Base-by-base conservation (phyloP, 2,797 vertebrate species). In the Pipistrellus kuhlii region DNA sequence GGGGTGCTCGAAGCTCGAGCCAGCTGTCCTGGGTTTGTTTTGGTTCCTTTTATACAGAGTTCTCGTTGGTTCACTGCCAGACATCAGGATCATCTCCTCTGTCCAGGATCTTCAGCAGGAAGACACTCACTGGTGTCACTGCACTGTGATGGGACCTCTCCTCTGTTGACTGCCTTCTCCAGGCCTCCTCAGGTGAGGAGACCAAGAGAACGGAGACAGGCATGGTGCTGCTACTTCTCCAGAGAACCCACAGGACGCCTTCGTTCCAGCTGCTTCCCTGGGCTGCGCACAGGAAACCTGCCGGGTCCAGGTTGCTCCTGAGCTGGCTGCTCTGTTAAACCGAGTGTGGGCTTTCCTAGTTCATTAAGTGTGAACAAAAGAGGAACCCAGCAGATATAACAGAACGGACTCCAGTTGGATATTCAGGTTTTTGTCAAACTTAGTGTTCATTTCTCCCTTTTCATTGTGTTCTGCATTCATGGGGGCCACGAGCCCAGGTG, bases 361-460 rank as follows among this genome's bases (percentile, higher is more conserved):
- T 95, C 57, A 0, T 11, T 91, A 68, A 81, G 64, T 73, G 48
- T 93, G 86, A 93, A 90, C 93, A 89, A 88, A 89, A 94, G 78
- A 91, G 94, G 48, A 85, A 78, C 59, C 93, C 90, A 85, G 92
- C 88, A 95, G 69, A 85, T 72, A 17, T 68, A 92, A 90, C 77
- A 83, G 88, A 91, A 90, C 94, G 35, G 64, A 97, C 90, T 96
- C 95, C 94, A 71, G 85, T 86, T 96, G 94, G 96, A 97, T 97
- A 95, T 96, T 95, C 88, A 96, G 96, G 66, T 96, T 91, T 96
- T 93, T 57, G 87, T 93, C 94, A 93, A 90, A 82, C 78, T 94
- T 90, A 53, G 82, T 72, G 76, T 95, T 96, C 51, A 44, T 92
- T 93, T 94, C 83, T 48, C 76, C 82, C 51, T 57, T 92, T 96